Evolutionary conservation across 2,888 invertebrate genomes (phyloP).

Genomic region (Hyalella azteca): DNA sequence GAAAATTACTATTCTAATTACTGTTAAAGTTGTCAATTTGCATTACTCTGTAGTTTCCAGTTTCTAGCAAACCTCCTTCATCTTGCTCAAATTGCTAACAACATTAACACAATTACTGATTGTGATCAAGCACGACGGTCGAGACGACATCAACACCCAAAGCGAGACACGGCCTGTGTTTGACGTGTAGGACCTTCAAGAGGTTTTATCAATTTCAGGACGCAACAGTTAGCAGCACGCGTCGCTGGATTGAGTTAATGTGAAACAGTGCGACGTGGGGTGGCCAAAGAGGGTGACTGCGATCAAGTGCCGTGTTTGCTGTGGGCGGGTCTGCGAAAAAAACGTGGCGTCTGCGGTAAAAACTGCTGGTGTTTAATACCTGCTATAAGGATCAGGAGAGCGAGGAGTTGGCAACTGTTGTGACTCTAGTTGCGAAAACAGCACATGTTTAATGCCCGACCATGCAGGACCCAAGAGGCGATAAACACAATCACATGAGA

Average conservation of each 20-base stretch:
- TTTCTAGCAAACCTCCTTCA: no score
- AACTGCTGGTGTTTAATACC: not conserved
- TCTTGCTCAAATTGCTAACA: no score
- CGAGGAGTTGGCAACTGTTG: no score
- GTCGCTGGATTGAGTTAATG: not conserved
- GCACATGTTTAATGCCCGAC: no score
- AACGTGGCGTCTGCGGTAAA: no score
- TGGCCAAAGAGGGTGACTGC: not conserved
- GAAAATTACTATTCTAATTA: no score
- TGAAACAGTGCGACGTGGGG: constrained; percentile 18
- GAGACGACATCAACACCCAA: not conserved
- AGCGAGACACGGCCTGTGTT: not conserved
- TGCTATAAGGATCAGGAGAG: not conserved
- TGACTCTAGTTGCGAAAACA: no score
- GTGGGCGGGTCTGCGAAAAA: not conserved
- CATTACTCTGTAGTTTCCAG: no score
- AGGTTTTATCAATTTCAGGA: constrained; percentile 34
- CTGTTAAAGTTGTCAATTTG: no score
- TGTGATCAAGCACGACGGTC: not conserved
- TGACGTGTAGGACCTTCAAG: constrained; percentile 19
- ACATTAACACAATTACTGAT: no score
- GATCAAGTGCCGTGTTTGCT: not conserved
- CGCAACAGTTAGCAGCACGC: constrained; percentile 26
- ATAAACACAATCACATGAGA: no score
- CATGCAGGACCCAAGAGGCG: no score